Conservation (phyloP, 2,113 vertebrate species). For the Aspidoscelis tigris region DNA sequence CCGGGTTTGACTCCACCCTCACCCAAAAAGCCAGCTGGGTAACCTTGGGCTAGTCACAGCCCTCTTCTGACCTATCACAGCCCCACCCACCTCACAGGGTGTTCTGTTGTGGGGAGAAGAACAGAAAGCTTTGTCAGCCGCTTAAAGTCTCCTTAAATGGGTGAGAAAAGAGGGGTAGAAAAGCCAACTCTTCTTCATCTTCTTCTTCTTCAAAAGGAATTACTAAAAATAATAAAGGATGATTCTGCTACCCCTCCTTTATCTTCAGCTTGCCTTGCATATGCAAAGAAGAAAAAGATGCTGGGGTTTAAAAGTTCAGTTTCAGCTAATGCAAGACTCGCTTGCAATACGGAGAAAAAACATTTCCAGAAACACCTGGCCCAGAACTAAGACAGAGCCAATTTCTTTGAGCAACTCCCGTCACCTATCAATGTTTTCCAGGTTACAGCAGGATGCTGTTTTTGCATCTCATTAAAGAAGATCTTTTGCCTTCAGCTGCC, state of each 20-base stretch:
- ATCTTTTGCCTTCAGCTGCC: slow-evolving; percentile 21
- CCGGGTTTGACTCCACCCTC: too few species aligned
- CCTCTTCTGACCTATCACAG: too few species aligned
- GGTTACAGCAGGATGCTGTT: not conserved
- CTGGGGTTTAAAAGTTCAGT: not conserved
- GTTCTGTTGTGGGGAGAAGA: too few species aligned
- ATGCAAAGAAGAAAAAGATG: not conserved
- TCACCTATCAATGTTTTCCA: not conserved
- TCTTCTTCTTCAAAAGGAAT: too few species aligned
- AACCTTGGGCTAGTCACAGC: too few species aligned
- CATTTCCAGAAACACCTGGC: not conserved
- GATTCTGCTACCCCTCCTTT: not conserved
- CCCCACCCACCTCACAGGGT: too few species aligned
- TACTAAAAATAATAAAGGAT: not conserved
- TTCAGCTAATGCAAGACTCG: too few species aligned
- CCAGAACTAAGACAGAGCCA: not conserved
- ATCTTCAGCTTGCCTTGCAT: not conserved
- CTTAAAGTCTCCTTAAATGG: too few species aligned
- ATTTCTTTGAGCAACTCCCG: not conserved
- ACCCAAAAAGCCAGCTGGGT: too few species aligned
- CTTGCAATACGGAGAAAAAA: not conserved
- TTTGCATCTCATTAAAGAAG: slow-evolving; percentile 8
- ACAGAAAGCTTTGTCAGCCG: too few species aligned
- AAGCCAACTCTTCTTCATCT: not conserved
- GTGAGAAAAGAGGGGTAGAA: not conserved